These are phyloP conservation scores for Zeus faber DNA, from an alignment of 2,113 vertebrate genomes.

Conservation along the genomic window DNA sequence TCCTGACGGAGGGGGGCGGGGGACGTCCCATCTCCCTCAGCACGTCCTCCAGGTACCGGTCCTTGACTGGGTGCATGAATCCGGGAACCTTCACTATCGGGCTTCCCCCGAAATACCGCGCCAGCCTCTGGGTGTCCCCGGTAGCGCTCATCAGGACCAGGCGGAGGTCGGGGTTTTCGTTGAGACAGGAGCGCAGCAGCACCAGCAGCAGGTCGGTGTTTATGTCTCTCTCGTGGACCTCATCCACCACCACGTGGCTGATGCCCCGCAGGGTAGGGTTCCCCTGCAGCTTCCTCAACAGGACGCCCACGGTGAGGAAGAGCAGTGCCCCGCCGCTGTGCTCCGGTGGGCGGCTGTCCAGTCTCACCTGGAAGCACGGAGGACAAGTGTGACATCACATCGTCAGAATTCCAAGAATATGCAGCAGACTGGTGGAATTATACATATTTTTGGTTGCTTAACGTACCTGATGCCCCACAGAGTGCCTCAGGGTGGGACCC, in stretches of 20 bases:
- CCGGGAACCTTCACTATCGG: conserved; percentile 88
- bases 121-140: conserved; percentile 86
- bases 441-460: neutral
- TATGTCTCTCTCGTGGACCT: conserved; percentile 94
- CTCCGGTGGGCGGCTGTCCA: conserved; percentile 86
- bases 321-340: conserved; percentile 86
- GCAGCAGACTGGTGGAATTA: too few relatives aligned
- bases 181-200: conserved; percentile 80
- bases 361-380: conserved; percentile 75
- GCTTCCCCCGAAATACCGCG: conserved; percentile 86
- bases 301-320: conserved; percentile 94
- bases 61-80: conserved; percentile 92
- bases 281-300: conserved; percentile 89
- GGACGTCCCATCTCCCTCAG: conserved; percentile 78
- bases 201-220: conserved; percentile 96
- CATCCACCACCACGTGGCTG: conserved; percentile 93
- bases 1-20: neutral
- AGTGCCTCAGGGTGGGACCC: conserved; percentile 82
- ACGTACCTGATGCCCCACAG: conserved; percentile 86
- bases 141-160: conserved; percentile 96
- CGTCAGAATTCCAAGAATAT: too few relatives aligned
- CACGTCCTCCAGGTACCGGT: conserved; percentile 91
- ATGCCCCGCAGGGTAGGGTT: conserved; percentile 86
- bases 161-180: conserved; percentile 80
- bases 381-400: too few relatives aligned